Evolutionary conservation across 2,113 vertebrate species (phyloP), one percentile per base, ranked within the genome.

Genomic region (Dromaius novaehollandiae): DNA sequence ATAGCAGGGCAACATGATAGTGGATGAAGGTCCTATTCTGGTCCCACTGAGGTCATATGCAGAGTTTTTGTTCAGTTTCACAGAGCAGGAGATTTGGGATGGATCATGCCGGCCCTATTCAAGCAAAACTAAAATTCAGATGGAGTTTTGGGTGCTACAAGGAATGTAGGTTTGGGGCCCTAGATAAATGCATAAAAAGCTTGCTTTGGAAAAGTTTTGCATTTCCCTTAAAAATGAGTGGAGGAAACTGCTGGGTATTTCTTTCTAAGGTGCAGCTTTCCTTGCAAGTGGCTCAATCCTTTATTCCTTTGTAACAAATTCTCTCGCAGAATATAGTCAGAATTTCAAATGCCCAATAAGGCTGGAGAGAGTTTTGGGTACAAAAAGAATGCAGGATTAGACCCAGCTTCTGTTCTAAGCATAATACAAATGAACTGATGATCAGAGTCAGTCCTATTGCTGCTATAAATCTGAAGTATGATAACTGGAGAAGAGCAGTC

Each of bases 81-180:
- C 21, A 78, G 88, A 65, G 61, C 83, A 28, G 64, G 88, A 68
- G 87, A 86, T 91, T 78, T 88, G 75, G 61, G 46, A 44, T 74
- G 61, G 60, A 83, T 90, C 85, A 95, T 81, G 75, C 71, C 84
- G 79, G 69, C 38, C 64, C 75, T 96, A 84, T 65, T 90, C 73
- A 76, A 88, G 53, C 51, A 93, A 90, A 91, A 56, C 28, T 85
- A 42, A 71, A 25, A 48, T 65, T 94, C 12, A 32, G 5, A 2
- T 40, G 44, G 73, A 84, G 20, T 88, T 94, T 95, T 79, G 61
- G 44, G 56, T 91, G 32, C 68, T 69, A 75, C 46, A 90, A 88
- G 55, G 73, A 91, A 81, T 70, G 77, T 86, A 81, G 36, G 65
- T 85, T 88, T 79, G 44, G 55, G 85, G 76, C 64, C 44, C 60